Evolutionary conservation across 1,140 invertebrate genomes (phyloP), one percentile per base, ranked within the genome.

Genomic region (Drosophila tani): DNA sequence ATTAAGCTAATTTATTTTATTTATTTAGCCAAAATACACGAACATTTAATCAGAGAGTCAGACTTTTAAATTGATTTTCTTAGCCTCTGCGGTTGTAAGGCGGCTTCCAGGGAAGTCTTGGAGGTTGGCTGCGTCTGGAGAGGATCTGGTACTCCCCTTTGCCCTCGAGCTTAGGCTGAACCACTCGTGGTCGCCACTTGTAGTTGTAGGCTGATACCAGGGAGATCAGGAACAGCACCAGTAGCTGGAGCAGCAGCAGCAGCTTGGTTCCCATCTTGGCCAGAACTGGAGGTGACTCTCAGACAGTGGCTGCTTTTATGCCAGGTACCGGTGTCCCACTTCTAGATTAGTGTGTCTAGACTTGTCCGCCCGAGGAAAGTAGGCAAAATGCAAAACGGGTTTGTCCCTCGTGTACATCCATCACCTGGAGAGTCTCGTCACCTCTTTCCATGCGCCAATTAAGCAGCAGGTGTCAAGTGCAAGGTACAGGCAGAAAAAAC

Each of bases 1-100:
- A 24, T 27, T 65, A 43, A 65, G 49, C 35, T 66, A 78, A 87
- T 87, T 87, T 88, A 87, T 87, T 88, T 68, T 74, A 87, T 88
- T 87, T 88, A 87, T 88, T 87, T 88, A 71, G 76, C 58, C 49
- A 70, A 74, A 78, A 65, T 74, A 75, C 41, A 67, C 47, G 62
- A 68, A 69, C 65, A 86, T 73, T 78, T 78, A 49, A 29, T 17
- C 50, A 56, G 11, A 32, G 49, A 3, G 27, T 17, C 12, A 5
- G 12, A 8, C 32, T 32, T 11, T 15, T 3, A 15, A 8, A 35
- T 19, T 5, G 0, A 55, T 70, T 82, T 43, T 21, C 29, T 62
- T 35, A 80, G 60, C 79, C 78, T 79, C 8, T 81, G 62, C 14
- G 43, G 47, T 14, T 62, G 7, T 64, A 12, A 2, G 35, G n/a